These are phyloP conservation scores for Metalampra italica DNA, from an alignment of 2,888 invertebrate species.

Conservation along the genomic window DNA sequence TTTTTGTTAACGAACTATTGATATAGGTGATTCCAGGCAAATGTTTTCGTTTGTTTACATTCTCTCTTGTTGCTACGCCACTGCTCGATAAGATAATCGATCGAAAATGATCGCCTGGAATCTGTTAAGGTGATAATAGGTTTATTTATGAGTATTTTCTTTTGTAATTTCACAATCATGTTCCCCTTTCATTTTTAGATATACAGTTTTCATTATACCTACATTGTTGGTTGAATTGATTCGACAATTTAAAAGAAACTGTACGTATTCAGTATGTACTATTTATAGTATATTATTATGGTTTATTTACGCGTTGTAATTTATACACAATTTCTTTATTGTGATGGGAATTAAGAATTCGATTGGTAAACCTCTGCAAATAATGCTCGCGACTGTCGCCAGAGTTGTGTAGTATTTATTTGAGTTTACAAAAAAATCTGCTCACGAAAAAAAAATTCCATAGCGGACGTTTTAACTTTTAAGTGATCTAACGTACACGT, in stretches of 20 bases:
- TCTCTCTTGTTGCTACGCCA: slow-evolving; percentile 54
- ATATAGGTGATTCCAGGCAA: slow-evolving; percentile 43
- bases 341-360: slow-evolving; percentile 37
- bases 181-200: slow-evolving; percentile 38
- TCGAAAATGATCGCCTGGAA: slow-evolving; percentile 31
- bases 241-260: slow-evolving; percentile 29
- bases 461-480: slow-evolving; percentile 53
- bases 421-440: slow-evolving; percentile 33
- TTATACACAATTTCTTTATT: slow-evolving; percentile 58
- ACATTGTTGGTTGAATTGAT: slow-evolving; percentile 45
- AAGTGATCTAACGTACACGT: slow-evolving; percentile 68
- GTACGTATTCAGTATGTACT: slow-evolving; percentile 42
- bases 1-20: slow-evolving; percentile 60
- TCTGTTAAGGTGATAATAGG: slow-evolving; percentile 70
- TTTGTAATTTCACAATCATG: slow-evolving; percentile 69
- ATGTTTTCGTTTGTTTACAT: slow-evolving; percentile 29
- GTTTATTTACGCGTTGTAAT: slow-evolving; percentile 50
- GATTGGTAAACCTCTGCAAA: slow-evolving; percentile 19
- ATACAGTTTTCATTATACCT: slow-evolving; percentile 48
- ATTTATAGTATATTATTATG: slow-evolving; percentile 62
- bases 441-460: slow-evolving; percentile 51
- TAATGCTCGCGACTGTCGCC: slow-evolving; percentile 49
- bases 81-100: slow-evolving; percentile 29
- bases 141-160: slow-evolving; percentile 50
- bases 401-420: slow-evolving; percentile 40